Conservation (phyloP, 2,797 vertebrate genomes). For the Rhabdophis nuchalis region DNA sequence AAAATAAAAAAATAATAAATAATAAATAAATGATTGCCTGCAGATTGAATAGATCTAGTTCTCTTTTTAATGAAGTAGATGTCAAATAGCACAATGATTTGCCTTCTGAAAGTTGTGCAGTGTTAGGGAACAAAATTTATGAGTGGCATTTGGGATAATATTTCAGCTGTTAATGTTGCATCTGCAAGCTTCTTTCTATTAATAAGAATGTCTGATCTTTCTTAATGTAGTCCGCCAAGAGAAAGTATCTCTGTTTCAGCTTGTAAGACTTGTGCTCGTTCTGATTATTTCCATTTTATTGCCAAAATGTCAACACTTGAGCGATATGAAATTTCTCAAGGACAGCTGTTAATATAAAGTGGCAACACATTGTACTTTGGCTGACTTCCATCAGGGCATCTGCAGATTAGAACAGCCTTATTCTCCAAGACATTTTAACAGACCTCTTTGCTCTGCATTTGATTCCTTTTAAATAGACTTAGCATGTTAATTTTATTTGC, state of each 20-base stretch:
- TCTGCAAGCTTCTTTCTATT: conserved; percentile 31
- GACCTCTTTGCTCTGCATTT: conserved; percentile 24
- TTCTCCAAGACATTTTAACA: conserved; percentile 29
- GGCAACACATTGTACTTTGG: conserved; percentile 19
- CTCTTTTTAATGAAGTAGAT: conserved; percentile 24
- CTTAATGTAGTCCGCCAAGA: conserved; percentile 9
- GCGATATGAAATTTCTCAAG: conserved; percentile 34
- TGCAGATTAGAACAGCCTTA: conserved; percentile 30
- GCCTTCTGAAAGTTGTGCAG: conserved; percentile 7
- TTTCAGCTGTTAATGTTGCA: conserved; percentile 22
- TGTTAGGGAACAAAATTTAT: conserved; percentile 20
- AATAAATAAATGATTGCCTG: too few relatives aligned
- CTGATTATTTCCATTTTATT: neutral
- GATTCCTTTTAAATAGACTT: conserved; percentile 42
- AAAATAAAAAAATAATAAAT: too few relatives aligned
- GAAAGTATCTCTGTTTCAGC: conserved; percentile 3
- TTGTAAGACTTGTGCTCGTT: conserved; percentile 9
- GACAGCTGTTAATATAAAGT: conserved; percentile 26
- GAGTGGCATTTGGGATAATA: conserved; percentile 17
- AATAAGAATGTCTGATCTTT: neutral
- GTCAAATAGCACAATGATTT: neutral
- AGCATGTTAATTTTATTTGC: conserved; percentile 23
- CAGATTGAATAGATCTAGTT: conserved; percentile 22
- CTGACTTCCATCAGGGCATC: conserved; percentile 19
- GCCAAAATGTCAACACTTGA: conserved; percentile 26